Evolutionary conservation across 2,888 invertebrate species (phyloP), one percentile per base, ranked within the genome.

Genomic region (Drosophila peninsularis): DNA sequence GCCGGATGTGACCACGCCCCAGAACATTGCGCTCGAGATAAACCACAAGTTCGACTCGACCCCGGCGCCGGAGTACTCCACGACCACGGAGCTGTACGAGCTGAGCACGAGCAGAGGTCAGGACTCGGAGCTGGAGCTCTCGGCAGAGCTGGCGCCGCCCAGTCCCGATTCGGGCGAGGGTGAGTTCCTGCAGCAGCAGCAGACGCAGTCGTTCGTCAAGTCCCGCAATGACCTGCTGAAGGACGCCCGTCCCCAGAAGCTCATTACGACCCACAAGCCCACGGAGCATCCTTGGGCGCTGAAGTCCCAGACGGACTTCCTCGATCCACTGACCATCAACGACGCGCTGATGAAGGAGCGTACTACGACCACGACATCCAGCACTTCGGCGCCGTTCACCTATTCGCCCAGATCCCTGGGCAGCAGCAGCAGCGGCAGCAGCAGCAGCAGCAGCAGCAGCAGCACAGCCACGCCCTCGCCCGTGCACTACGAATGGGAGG

Each of bases 271-370:
- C 3, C 72, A 74, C 60, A 90, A 89, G 34, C 89, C 91, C n/a
- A 91, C 90, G 0, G 90, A 92, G 67, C 90, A 92, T 70, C 93
- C 93, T 3, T 94, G 93, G 94, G 66, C 82, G 1, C 66, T 90
- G 14, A 93, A 93, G 5, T 93, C 93, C 60, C 95, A 95, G 52
- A 95, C 96, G 0, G 94, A 95, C 11, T 94, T 94, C 71, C 92
- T 96, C 9, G 95, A 96, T 90, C 96, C 96, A 0, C 93, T 95
- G 34, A 94, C 94, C 27, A 94, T 96, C 17, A 96, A 96, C 85
- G 95, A 96, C 64, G 95, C 94, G 0, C 87, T 95, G 10, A 93
- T 93, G 80, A 93, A 94, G 71, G 92, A 91, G 13, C 62, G 78
- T 17, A 89, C 87, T 9, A 66, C 71, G 6, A 70, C 66, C 19